Conservation (phyloP, 2,888 invertebrate species). For the Napeogenes inachia region DNA sequence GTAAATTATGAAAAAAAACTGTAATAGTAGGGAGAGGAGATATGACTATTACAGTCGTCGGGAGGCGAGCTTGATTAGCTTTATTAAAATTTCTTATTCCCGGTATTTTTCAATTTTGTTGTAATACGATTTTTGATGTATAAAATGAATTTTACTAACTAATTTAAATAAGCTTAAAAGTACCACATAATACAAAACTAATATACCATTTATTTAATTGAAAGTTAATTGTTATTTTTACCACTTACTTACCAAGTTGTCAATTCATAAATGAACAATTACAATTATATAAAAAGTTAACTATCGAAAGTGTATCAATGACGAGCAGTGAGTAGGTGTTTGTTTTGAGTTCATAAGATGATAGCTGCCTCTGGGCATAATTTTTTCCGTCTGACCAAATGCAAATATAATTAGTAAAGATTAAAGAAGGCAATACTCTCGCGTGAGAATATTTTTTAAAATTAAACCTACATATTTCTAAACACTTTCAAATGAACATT, state of each 20-base stretch:
- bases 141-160: no score
- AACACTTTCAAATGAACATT: no score
- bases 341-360: slow-evolving; percentile 40
- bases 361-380: slow-evolving; percentile 9
- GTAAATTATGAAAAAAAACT: no score
- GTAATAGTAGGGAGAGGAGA: no score
- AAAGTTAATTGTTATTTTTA: not conserved
- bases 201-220: not conserved
- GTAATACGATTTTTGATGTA: no score
- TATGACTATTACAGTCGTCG: no score
- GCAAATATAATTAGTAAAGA: slow-evolving; percentile 10
- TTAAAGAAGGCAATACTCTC: slow-evolving; percentile 11
- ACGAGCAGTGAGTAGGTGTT: slow-evolving; percentile 39
- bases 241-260: not conserved
- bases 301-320: slow-evolving; percentile 33
- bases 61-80: no score
- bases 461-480: not conserved
- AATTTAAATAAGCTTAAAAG: no score
- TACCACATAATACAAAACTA: not conserved
- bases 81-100: no score
- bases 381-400: slow-evolving; percentile 11
- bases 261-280: slow-evolving; percentile 5
- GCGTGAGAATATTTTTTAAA: slow-evolving; percentile 9
- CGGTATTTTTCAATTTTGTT: no score
- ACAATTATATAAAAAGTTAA: slow-evolving; percentile 2